Percentiles rank a stretch among this genome's conserved stretches.
phyloP scores from a whole-genome alignment of 2,113 vertebrate species.

The Conger conger region DNA sequence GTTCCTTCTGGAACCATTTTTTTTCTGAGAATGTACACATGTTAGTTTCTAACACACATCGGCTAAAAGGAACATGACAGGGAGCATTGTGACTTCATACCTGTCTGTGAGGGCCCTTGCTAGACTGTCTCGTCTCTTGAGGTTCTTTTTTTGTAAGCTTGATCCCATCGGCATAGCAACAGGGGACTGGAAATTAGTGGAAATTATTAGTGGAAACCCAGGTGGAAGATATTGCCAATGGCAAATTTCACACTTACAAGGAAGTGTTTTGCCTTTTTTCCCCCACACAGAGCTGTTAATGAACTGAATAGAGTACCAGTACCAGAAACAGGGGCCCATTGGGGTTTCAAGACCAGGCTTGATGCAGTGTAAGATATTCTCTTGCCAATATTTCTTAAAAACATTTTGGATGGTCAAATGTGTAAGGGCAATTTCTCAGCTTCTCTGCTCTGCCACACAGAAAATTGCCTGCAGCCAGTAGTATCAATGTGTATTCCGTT shows the following conservation, averaged over 20 bases:
- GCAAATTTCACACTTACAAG: neutral
- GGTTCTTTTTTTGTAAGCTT: neutral
- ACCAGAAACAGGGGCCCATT: neutral
- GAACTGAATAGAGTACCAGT: neutral
- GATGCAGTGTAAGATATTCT: too few relatives aligned
- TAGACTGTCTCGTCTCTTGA: neutral
- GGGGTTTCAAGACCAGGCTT: too few relatives aligned
- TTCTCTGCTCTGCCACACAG: too few relatives aligned
- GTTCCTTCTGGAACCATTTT: too few relatives aligned
- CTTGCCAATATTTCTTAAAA: too few relatives aligned
- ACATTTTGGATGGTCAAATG: too few relatives aligned
- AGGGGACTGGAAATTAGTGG: neutral
- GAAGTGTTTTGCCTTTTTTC: neutral
- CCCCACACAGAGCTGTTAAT: neutral
- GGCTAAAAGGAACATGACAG: neutral
- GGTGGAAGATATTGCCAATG: neutral
- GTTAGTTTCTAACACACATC: neutral
- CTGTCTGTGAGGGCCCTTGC: neutral
- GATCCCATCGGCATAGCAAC: neutral
- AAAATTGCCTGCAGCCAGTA: too few relatives aligned
- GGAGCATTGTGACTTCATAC: neutral
- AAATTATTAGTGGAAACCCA: neutral
- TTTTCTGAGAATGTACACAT: too few relatives aligned
- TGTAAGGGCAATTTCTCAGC: too few relatives aligned
- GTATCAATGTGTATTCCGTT: too few relatives aligned